A percentile compares a stretch with the other conserved stretches of the same genome.
phyloP scores from a whole-genome alignment of 2,888 invertebrate genomes.

The Nematopogon swammerdamellus region DNA sequence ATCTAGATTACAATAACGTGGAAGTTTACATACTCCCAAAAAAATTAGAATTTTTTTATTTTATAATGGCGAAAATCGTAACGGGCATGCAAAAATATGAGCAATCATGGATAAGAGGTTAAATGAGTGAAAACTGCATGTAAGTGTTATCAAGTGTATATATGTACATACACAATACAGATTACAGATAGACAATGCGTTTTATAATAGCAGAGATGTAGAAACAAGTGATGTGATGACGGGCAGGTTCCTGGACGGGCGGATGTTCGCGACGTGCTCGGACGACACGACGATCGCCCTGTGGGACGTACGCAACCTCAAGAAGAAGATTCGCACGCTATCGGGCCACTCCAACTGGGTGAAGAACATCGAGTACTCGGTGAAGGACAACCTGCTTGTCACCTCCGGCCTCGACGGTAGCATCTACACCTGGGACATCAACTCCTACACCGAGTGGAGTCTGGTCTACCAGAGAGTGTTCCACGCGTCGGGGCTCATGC shows the following conservation, averaged over 20 bases:
- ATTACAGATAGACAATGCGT: too few species aligned
- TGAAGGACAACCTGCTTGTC: conserved; percentile 77
- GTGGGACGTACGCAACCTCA: conserved; percentile 89
- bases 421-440: conserved; percentile 93
- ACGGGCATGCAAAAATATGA: too few species aligned
- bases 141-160: too few species aligned
- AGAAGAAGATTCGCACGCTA: conserved; percentile 70
- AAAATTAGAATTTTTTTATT: too few species aligned
- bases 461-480: conserved; percentile 79
- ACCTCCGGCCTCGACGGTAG: conserved; percentile 93
- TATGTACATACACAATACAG: too few species aligned
- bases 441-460: conserved; percentile 76
- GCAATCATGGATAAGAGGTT: too few species aligned
- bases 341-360: conserved; percentile 94
- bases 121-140: too few species aligned
- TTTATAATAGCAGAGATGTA: too few species aligned
- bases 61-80: too few species aligned
- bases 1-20: too few species aligned
- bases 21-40: too few species aligned
- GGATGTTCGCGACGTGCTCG: conserved; percentile 90
- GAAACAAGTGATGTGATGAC: too few species aligned
- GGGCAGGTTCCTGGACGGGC: conserved; percentile 86
- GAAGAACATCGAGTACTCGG: conserved; percentile 92
- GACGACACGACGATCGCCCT: conserved; percentile 91
- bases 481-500: conserved; percentile 81